phyloP scores from a whole-genome alignment of 1,140 invertebrate genomes.

The Platorchestia sp. region DNA sequence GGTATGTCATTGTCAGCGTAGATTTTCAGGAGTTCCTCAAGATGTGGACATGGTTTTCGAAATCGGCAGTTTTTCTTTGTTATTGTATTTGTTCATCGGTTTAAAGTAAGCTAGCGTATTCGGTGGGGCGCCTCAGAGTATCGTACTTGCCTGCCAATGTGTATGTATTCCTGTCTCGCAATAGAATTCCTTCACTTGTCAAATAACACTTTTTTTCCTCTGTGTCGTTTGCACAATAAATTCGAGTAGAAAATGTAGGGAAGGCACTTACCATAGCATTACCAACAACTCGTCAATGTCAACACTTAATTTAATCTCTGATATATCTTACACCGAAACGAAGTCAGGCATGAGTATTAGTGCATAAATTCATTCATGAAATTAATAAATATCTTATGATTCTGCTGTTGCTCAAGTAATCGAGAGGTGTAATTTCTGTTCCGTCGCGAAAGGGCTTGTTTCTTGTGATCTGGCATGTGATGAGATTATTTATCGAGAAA shows the following conservation, averaged over 20 bases:
- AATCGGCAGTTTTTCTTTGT: neutral
- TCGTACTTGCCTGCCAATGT: neutral
- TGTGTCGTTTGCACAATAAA: neutral
- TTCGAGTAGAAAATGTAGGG: too few species aligned
- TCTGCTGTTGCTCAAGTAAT: neutral
- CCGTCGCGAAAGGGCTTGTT: neutral
- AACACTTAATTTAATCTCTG: neutral
- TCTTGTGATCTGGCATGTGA: neutral
- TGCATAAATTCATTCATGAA: neutral
- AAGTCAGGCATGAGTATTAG: neutral
- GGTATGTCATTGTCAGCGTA: neutral
- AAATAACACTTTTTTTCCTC: neutral
- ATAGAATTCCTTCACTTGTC: neutral
- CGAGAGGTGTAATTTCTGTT: neutral
- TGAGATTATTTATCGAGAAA: neutral
- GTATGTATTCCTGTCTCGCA: neutral
- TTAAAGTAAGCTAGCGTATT: neutral
- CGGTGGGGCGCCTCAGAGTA: neutral
- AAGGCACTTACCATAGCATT: too few species aligned
- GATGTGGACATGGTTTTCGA: neutral
- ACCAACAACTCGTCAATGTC: neutral
- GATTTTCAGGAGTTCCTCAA: neutral
- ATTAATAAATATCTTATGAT: neutral
- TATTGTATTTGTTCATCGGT: neutral
- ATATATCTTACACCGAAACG: neutral